These are phyloP conservation scores for Gryllus bimaculatus DNA, from an alignment of 1,140 invertebrate species.

Conservation along the genomic window DNA sequence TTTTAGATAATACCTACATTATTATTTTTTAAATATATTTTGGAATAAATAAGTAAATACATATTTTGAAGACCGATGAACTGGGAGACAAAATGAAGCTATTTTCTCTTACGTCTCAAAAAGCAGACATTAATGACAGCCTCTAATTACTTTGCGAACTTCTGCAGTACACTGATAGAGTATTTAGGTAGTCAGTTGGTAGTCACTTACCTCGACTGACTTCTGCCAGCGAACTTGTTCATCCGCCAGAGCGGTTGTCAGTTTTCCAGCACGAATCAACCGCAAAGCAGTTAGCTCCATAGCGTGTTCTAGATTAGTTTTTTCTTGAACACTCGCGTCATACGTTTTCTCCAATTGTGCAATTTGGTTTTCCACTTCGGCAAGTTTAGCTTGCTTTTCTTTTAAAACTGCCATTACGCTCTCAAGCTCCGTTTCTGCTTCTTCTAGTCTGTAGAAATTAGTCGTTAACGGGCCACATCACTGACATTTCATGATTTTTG, in stretches of 20 bases:
- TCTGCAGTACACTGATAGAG: not conserved
- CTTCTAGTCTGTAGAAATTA: slow-evolving; percentile 45
- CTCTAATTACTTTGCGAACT: too few species aligned
- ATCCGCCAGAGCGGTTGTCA: slow-evolving; percentile 75
- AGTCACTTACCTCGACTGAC: slow-evolving; percentile 48
- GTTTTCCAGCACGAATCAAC: slow-evolving; percentile 64
- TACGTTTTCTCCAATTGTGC: slow-evolving; percentile 59
- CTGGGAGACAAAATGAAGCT: too few species aligned
- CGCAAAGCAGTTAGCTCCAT: slow-evolving; percentile 68
- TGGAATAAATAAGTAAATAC: too few species aligned
- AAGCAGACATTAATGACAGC: too few species aligned
- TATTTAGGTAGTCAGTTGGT: not conserved
- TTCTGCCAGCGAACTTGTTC: slow-evolving; percentile 75
- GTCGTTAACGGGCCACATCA: too few species aligned
- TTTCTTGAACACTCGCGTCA: slow-evolving; percentile 46
- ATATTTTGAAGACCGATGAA: too few species aligned
- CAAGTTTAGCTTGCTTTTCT: slow-evolving; percentile 70
- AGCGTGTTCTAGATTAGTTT: slow-evolving; percentile 46
- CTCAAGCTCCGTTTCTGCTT: slow-evolving; percentile 60
- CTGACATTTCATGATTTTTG: too few species aligned
- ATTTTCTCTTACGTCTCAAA: too few species aligned
- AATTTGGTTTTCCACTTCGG: slow-evolving; percentile 55
- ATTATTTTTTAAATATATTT: too few species aligned
- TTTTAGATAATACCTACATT: too few species aligned
- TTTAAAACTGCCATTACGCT: slow-evolving; percentile 64